These are phyloP conservation scores for Tetheella fluctuosa DNA, from an alignment of 2,888 invertebrate species.

Conservation along the genomic window DNA sequence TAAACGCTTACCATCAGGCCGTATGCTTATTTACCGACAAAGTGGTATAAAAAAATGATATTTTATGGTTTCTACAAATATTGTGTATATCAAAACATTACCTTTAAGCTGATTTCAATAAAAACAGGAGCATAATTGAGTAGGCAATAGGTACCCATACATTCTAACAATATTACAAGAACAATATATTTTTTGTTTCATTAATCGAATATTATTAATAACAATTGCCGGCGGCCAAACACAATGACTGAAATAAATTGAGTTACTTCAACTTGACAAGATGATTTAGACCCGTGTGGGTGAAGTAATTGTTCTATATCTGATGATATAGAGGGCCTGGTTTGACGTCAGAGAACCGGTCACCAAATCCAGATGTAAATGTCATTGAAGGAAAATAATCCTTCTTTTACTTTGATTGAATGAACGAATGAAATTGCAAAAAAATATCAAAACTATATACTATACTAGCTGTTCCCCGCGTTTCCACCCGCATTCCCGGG, in stretches of 20 bases:
- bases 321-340: neutral
- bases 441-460: too few species aligned
- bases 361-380: neutral
- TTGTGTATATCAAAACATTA: too few species aligned
- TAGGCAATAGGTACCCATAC: neutral
- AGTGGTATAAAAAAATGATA: too few species aligned
- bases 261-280: slow-evolving; percentile 9
- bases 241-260: neutral
- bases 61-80: too few species aligned
- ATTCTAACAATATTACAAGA: slow-evolving; percentile 10
- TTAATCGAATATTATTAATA: neutral
- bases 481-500: too few species aligned
- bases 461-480: too few species aligned
- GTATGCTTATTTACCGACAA: too few species aligned
- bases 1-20: too few species aligned
- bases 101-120: too few species aligned
- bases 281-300: neutral
- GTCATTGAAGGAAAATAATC: neutral
- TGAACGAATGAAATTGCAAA: too few species aligned
- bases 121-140: neutral
- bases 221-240: slow-evolving; percentile 6
- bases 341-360: slow-evolving; percentile 1
- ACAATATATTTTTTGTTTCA: slow-evolving; percentile 14
- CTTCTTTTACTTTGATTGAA: too few species aligned
- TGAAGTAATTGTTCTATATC: neutral